phyloP scores from a whole-genome alignment of 2,888 invertebrate genomes.

The Linnaemya tessellans region DNA sequence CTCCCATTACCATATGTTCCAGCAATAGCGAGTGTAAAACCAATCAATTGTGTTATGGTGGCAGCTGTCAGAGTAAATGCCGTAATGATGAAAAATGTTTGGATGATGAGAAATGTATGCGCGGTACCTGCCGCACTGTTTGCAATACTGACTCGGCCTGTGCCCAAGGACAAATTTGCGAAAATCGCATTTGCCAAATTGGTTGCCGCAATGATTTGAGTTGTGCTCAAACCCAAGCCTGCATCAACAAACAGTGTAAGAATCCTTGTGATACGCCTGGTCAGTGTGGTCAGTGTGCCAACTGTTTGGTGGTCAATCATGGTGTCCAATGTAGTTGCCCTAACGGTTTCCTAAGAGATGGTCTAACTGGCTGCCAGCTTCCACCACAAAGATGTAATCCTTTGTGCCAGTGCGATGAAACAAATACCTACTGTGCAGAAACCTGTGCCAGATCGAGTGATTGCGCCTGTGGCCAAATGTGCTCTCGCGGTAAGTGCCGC shows the following conservation, averaged over 20 bases:
- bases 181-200: constrained; percentile 92
- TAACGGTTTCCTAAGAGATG: constrained; percentile 91
- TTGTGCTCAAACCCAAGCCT: constrained; percentile 90
- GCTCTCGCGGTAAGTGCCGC: constrained; percentile 89
- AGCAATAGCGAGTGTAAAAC: constrained; percentile 87
- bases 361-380: constrained; percentile 89
- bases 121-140: constrained; percentile 91
- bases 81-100: constrained; percentile 92
- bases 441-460: constrained; percentile 87
- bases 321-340: constrained; percentile 94
- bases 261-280: constrained; percentile 89
- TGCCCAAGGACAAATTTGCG: constrained; percentile 92
- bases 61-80: constrained; percentile 90
- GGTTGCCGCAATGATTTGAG: constrained; percentile 94
- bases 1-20: constrained; percentile 87
- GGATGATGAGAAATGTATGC: constrained; percentile 93
- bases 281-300: constrained; percentile 92
- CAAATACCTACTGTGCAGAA: constrained; percentile 89
- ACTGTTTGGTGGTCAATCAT: constrained; percentile 92
- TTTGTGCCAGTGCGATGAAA: constrained; percentile 91
- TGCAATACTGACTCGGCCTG: constrained; percentile 94
- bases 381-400: constrained; percentile 90
- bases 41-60: constrained; percentile 90
- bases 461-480: constrained; percentile 93
- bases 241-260: constrained; percentile 92